Conservation (phyloP, 2,113 vertebrate genomes). For the Genyomyrus donnyi region DNA sequence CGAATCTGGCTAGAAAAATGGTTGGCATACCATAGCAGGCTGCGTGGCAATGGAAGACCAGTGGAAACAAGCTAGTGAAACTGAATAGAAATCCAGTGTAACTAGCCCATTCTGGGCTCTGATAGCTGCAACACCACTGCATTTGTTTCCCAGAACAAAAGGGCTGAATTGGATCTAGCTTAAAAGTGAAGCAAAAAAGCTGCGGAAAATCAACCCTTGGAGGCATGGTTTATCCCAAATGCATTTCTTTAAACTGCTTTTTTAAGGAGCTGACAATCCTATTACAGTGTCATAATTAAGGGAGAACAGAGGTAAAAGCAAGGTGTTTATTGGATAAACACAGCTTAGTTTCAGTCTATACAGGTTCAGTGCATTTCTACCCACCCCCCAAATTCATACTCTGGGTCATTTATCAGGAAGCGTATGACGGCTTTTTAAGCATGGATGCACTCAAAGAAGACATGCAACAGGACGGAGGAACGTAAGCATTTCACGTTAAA, state of each 20-base stretch:
- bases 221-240: slow-evolving; percentile 69
- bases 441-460: neutral
- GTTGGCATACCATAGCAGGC: slow-evolving; percentile 56
- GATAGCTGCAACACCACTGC: slow-evolving; percentile 61
- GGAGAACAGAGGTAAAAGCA: slow-evolving; percentile 53
- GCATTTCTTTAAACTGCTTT: slow-evolving; percentile 65
- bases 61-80: slow-evolving; percentile 48
- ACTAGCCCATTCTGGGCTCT: slow-evolving; percentile 62
- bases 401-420: neutral
- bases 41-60: slow-evolving; percentile 40
- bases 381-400: neutral
- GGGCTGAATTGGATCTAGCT: slow-evolving; percentile 65
- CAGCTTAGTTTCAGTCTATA: slow-evolving; percentile 22
- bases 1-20: slow-evolving; percentile 54
- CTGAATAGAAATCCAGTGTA: slow-evolving; percentile 60
- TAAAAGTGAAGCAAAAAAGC: slow-evolving; percentile 69
- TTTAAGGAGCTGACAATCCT: slow-evolving; percentile 65
- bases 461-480: neutral
- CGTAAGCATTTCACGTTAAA: neutral
- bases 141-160: slow-evolving; percentile 68
- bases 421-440: neutral
- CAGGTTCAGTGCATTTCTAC: neutral
- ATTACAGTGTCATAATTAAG: slow-evolving; percentile 70
- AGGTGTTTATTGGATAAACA: slow-evolving; percentile 43
- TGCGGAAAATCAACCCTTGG: slow-evolving; percentile 69